Percentiles rank a stretch among this genome's conserved stretches.
phyloP scores from a whole-genome alignment of 2,797 vertebrate species.

The Odontamblyopus lacepedii region DNA sequence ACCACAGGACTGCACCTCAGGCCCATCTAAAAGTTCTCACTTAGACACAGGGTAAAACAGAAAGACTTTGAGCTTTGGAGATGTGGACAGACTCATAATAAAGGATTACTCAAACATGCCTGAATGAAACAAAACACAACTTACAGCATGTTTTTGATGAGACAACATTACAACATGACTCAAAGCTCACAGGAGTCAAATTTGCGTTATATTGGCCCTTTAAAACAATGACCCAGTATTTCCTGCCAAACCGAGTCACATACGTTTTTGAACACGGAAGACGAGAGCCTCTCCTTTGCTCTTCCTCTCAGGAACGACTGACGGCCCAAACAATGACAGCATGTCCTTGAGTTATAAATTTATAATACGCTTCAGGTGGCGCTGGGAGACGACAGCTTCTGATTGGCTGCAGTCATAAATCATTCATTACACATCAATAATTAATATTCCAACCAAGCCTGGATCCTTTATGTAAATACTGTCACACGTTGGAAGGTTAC shows the following conservation, averaged over 20 bases:
- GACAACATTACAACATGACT: too few relatives aligned
- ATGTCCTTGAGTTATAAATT: slow-evolving; percentile 86
- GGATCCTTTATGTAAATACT: slow-evolving; percentile 85
- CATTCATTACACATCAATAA: slow-evolving; percentile 86
- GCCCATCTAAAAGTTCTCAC: too few relatives aligned
- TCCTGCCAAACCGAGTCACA: slow-evolving; percentile 66
- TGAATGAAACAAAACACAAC: too few relatives aligned
- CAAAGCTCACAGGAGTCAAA: too few relatives aligned
- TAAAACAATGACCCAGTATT: slow-evolving; percentile 48
- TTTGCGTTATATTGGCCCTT: too few relatives aligned
- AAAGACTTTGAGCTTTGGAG: too few relatives aligned
- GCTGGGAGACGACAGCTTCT: slow-evolving; percentile 75
- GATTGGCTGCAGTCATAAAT: slow-evolving; percentile 85
- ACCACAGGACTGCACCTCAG: too few relatives aligned
- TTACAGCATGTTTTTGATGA: too few relatives aligned
- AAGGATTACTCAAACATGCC: too few relatives aligned
- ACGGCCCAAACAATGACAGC: slow-evolving; percentile 80
- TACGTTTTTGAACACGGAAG: slow-evolving; percentile 65
- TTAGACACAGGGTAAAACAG: too few relatives aligned
- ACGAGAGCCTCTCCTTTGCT: slow-evolving; percentile 53
- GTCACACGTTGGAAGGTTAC: slow-evolving; percentile 79
- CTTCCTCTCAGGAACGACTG: slow-evolving; percentile 60
- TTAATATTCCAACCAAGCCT: slow-evolving; percentile 80
- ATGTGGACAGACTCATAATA: too few relatives aligned
- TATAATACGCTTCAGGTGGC: slow-evolving; percentile 81